phyloP scores from a whole-genome alignment of 2,113 vertebrate species.

The Grammomys surdaster region DNA sequence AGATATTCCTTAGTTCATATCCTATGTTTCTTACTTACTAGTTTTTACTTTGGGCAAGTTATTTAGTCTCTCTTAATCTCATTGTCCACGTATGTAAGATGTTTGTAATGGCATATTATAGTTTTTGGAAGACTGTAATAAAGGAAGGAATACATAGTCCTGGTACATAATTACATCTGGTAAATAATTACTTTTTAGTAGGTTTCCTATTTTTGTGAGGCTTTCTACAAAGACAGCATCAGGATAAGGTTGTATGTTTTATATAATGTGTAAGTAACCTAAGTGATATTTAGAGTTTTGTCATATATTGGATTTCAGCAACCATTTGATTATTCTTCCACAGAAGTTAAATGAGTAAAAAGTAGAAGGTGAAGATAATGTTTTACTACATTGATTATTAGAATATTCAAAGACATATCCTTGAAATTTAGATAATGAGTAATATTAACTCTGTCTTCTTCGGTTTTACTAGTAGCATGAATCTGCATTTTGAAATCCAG shows the following conservation, averaged over 20 bases:
- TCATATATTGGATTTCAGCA: conserved; percentile 4
- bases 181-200: conserved; percentile 12
- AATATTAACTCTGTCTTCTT: conserved; percentile 19
- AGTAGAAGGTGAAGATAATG: conserved; percentile 23
- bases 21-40: background rate
- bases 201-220: conserved; percentile 30
- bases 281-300: background rate
- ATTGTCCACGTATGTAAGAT: conserved; percentile 3
- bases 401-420: conserved; percentile 8
- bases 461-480: conserved; percentile 40
- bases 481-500: conserved; percentile 29
- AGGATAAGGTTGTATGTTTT: conserved; percentile 32
- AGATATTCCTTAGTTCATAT: conserved; percentile 27
- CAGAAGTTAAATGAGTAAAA: conserved; percentile 37
- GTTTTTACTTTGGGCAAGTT: conserved; percentile 14
- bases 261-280: conserved; percentile 23
- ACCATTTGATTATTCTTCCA: conserved; percentile 21
- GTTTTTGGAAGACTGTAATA: conserved; percentile 52
- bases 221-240: background rate
- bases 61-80: background rate
- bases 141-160: background rate
- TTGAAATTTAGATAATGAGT: conserved; percentile 37
- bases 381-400: conserved; percentile 5
- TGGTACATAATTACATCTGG: background rate
- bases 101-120: background rate